phyloP scores from a whole-genome alignment of 2,888 invertebrate genomes.

The Pollenia angustigena region DNA sequence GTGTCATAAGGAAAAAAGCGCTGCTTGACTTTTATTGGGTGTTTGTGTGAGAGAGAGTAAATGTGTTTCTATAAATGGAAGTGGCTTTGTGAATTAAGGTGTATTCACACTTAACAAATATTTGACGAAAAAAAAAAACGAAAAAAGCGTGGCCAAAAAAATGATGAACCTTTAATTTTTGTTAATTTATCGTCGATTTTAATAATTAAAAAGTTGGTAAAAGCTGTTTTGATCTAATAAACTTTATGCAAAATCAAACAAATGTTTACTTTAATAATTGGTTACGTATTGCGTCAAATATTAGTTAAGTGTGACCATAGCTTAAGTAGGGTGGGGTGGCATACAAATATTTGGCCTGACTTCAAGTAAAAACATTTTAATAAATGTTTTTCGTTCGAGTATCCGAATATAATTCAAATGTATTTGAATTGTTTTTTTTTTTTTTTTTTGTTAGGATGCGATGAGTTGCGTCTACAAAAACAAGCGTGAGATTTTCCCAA shows the following conservation, averaged over 20 bases:
- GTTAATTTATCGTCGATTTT: too few species aligned
- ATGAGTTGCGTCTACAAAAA: constrained; percentile 6
- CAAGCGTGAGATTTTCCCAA: constrained; percentile 32
- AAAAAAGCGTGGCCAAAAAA: too few species aligned
- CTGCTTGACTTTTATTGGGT: constrained; percentile 9
- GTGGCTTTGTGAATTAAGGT: too few species aligned
- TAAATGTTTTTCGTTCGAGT: constrained; percentile 2
- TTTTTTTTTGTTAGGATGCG: not conserved
- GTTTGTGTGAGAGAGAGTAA: not conserved
- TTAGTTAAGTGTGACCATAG: too few species aligned
- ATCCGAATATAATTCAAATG: not conserved
- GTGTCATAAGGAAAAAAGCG: constrained; percentile 42
- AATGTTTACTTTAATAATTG: too few species aligned
- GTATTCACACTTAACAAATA: too few species aligned
- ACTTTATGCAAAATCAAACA: too few species aligned
- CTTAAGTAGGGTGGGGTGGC: not conserved
- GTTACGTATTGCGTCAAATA: too few species aligned
- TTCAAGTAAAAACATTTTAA: constrained; percentile 37
- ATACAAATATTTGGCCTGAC: not conserved
- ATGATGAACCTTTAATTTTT: too few species aligned
- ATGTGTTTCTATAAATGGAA: not conserved
- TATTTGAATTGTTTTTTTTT: not conserved
- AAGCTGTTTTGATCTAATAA: too few species aligned
- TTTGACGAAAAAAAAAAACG: too few species aligned
- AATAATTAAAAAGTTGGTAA: too few species aligned